Percentiles rank a stretch among this genome's conserved stretches.
Conservation (phyloP, 53 echinoderm and acorn worm genomes). For the Luidia sarsii region DNA sequence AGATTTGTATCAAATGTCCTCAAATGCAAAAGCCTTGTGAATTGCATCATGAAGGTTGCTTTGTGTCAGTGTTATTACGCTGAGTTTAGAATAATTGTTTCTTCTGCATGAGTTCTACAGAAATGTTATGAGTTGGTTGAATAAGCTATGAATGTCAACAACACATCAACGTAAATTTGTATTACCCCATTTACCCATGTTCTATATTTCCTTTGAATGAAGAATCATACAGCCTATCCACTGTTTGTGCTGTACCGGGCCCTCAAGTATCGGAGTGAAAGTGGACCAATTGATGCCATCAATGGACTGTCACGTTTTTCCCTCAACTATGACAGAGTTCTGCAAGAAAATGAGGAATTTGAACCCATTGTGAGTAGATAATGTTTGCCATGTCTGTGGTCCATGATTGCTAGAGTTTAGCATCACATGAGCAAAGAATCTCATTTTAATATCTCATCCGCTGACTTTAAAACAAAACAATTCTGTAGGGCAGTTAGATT, state of each 20-base stretch:
- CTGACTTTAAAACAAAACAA: background rate
- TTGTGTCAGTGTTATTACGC: background rate
- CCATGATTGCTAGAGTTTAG: too few species aligned
- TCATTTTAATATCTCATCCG: too few species aligned
- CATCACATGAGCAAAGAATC: too few species aligned
- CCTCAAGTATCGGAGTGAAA: constrained; percentile 81
- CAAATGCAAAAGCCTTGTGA: too few species aligned
- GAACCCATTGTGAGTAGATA: constrained; percentile 64
- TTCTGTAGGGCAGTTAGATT: background rate
- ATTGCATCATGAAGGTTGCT: background rate
- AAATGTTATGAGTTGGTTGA: too few species aligned
- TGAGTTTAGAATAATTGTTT: too few species aligned
- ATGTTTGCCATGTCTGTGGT: background rate
- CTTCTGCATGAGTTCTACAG: too few species aligned
- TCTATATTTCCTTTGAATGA: background rate
- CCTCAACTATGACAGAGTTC: constrained; percentile 77
- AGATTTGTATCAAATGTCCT: background rate
- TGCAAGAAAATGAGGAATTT: constrained; percentile 68
- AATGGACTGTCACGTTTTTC: constrained; percentile 76
- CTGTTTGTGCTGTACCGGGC: constrained; percentile 72
- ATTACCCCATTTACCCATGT: too few species aligned
- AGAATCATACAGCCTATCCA: constrained; percentile 55
- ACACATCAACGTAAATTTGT: background rate
- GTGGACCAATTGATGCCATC: constrained; percentile 85
- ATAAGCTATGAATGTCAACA: too few species aligned